These are phyloP conservation scores for Drosophila suzukii DNA, from an alignment of 1,140 invertebrate genomes.

Conservation along the genomic window DNA sequence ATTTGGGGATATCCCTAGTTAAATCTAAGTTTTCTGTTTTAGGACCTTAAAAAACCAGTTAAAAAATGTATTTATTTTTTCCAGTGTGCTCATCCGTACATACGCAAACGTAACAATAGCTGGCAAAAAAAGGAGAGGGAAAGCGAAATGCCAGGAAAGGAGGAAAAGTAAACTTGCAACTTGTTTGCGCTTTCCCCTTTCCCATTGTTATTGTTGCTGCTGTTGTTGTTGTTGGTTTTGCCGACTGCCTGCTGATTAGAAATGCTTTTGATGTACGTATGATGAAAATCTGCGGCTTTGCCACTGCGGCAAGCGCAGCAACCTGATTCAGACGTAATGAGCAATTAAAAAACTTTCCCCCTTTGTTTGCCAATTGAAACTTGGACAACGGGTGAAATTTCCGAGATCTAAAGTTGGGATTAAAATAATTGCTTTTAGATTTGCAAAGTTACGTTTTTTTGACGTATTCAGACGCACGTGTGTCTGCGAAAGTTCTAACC, in stretches of 20 bases:
- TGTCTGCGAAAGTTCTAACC: background rate
- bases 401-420: conserved; percentile 15
- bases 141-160: conserved; percentile 17
- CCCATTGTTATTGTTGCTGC: conserved; percentile 16
- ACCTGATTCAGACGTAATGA: conserved; percentile 74
- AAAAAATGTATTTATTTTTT: background rate
- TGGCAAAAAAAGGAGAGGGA: conserved; percentile 13
- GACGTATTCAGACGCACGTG: background rate
- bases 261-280: conserved; percentile 72
- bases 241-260: conserved; percentile 60
- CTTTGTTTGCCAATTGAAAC: conserved; percentile 44
- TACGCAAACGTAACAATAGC: conserved; percentile 26
- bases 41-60: background rate
- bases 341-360: conserved; percentile 71
- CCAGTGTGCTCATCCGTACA: conserved; percentile 11
- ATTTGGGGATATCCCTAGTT: background rate
- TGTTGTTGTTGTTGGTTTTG: conserved; percentile 6
- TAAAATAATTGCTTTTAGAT: conserved; percentile 20
- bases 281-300: conserved; percentile 57
- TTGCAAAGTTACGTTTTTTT: background rate
- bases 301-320: conserved; percentile 53
- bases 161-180: conserved; percentile 70
- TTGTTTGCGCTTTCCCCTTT: conserved; percentile 59
- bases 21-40: no score
- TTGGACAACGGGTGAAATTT: conserved; percentile 7